A percentile compares a stretch with the other conserved stretches of the same genome.
These are phyloP conservation scores for Lasaia peninsularis DNA, from an alignment of 1,140 invertebrate genomes.

Conservation along the genomic window DNA sequence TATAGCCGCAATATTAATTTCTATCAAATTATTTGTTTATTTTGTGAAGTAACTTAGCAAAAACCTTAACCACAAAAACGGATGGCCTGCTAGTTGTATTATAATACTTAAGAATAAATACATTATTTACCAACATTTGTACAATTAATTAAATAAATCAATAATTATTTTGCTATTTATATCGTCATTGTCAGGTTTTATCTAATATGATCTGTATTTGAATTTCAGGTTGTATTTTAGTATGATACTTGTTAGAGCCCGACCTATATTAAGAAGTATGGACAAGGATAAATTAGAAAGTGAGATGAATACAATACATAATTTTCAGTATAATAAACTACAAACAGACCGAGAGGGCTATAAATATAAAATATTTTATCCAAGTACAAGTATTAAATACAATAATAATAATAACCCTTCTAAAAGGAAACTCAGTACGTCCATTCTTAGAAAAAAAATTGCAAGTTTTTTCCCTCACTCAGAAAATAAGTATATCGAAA, in stretches of 20 bases:
- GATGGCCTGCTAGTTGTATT: too few relatives aligned
- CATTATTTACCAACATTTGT: too few relatives aligned
- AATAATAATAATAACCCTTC: neutral
- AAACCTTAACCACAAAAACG: too few relatives aligned
- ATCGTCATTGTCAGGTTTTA: too few relatives aligned
- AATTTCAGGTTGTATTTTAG: constrained; percentile 63
- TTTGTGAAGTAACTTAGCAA: too few relatives aligned
- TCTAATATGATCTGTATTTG: constrained; percentile 15
- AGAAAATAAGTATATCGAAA: constrained; percentile 7
- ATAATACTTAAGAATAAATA: too few relatives aligned
- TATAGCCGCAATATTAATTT: too few relatives aligned
- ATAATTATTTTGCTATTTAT: too few relatives aligned
- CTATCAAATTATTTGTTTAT: too few relatives aligned
- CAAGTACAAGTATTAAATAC: constrained; percentile 14
- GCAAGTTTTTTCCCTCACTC: constrained; percentile 18
- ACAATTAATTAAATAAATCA: too few relatives aligned
- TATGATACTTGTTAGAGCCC: constrained; percentile 51
- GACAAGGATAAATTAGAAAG: neutral
- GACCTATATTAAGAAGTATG: constrained; percentile 60
- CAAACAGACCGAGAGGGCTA: neutral
- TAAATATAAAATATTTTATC: constrained; percentile 23
- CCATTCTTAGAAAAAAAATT: constrained; percentile 21
- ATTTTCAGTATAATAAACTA: neutral
- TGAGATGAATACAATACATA: neutral
- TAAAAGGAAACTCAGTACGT: constrained; percentile 25